phyloP scores from a whole-genome alignment of 2,113 vertebrate genomes.

The Ahaetulla prasina region DNA sequence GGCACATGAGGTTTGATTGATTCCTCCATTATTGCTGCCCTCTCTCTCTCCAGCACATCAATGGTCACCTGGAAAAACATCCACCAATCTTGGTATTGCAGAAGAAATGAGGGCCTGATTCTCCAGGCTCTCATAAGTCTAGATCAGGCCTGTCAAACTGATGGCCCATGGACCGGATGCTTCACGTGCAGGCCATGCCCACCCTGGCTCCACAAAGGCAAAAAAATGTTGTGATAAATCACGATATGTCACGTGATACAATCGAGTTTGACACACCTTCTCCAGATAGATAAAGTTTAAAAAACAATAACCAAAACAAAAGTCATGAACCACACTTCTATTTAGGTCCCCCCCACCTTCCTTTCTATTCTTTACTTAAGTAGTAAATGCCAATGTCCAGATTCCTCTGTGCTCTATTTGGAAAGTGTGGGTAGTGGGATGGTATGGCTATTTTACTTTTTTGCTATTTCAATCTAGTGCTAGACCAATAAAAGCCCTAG shows the following conservation, averaged over 20 bases:
- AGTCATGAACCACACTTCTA: not conserved
- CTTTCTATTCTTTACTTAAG: not conserved
- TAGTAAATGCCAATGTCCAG: not conserved
- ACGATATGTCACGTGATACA: fast-evolving
- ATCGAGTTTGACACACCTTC: not conserved
- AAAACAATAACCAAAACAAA: not conserved
- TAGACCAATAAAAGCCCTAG: not conserved
- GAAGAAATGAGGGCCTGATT: not conserved
- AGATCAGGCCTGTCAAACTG: not conserved
- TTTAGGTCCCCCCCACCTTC: not conserved
- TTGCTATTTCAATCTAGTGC: not conserved
- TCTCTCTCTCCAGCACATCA: not conserved
- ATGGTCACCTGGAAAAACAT: not conserved
- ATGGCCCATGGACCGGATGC: too few relatives aligned
- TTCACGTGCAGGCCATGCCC: too few relatives aligned
- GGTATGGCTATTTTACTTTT: not conserved
- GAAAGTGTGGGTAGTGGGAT: not conserved
- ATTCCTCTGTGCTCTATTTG: not conserved
- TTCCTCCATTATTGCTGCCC: not conserved
- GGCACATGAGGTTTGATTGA: not conserved
- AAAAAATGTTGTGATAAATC: too few relatives aligned
- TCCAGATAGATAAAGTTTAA: not conserved
- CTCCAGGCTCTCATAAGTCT: not conserved
- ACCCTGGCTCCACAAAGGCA: too few relatives aligned
- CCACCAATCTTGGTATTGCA: not conserved